Conservation (phyloP, 1,140 invertebrate species). For the Ylistrum balloti region DNA sequence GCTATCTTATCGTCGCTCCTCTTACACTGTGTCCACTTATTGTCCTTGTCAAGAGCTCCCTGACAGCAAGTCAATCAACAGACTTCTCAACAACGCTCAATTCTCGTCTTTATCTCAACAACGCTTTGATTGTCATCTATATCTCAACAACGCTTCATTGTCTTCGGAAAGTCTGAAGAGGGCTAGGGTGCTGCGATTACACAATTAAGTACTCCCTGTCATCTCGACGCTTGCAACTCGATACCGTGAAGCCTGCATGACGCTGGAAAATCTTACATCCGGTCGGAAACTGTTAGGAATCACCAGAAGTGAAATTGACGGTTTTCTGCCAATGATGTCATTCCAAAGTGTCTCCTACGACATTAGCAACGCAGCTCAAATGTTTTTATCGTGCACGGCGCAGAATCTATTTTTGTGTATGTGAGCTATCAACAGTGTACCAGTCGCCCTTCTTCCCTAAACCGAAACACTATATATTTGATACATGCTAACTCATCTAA, state of each 20-base stretch:
- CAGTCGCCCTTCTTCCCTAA: no score
- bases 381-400: not conserved
- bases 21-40: conserved; percentile 33
- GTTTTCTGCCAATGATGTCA: not conserved
- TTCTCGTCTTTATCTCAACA: conserved; percentile 34
- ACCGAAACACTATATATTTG: no score
- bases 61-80: conserved; percentile 24
- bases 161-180: conserved; percentile 32
- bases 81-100: conserved; percentile 26
- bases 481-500: no score
- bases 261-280: conserved; percentile 12
- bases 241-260: conserved; percentile 23
- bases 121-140: conserved; percentile 38
- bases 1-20: not conserved
- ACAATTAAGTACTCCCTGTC: conserved; percentile 33
- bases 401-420: no score
- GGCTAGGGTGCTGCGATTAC: conserved; percentile 30
- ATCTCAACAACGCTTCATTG: conserved; percentile 38
- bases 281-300: conserved; percentile 24
- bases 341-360: not conserved
- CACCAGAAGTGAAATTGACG: conserved; percentile 6
- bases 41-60: conserved; percentile 29
- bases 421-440: no score
- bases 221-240: conserved; percentile 1
- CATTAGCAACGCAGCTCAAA: not conserved